Base-by-base conservation (phyloP, 2,888 invertebrate species). In the Limnephilus lunatus region DNA sequence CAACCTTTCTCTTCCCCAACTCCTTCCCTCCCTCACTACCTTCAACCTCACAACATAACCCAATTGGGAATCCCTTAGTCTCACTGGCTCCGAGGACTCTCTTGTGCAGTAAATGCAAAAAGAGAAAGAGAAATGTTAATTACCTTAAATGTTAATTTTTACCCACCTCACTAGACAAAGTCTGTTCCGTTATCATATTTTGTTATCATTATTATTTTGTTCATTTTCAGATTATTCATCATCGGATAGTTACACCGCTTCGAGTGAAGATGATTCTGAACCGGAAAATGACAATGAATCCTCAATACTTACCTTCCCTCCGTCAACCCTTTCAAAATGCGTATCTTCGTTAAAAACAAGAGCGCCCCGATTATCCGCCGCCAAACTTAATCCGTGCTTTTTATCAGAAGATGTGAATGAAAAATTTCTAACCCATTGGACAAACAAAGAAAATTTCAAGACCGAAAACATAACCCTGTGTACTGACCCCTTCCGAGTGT, bases 401-500 rank as follows among this genome's bases (percentile, higher is more conserved):
- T 25, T 87, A 12, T 94, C 95, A 92, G 95, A 95, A 94, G 95
- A 96, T 94, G 91, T 95, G 93, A 95, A 95, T 94, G 95, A 95
- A 48, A 95, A 94, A 94, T 94, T 96, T 93, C 94, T 94, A 94
- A 94, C 94, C 31, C 94, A 96, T 94, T 97, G 97, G 97, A 95
- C 94, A 35, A 95, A 95, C 39, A 94, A 94, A 3, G 95, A 95
- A 89, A 95, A 96, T 30, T 94, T 96, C 5, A 94, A 94, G 44
- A 94, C 94, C 83, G 94, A 95, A 0, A 95, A 96, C 86, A 94
- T 97, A 0, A 96, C 96, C 88, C 94, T 98, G 0, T 97, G 97
- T 81, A 95, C 95, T 2, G 95, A 97, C 32, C 98, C 98, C 0
- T 98, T 97, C 95, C 96, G 97, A 94, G 95, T 97, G 14, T 97